A percentile compares a stretch with the other conserved stretches of the same genome.
These are phyloP conservation scores for Dallia pectoralis DNA, from an alignment of 2,797 vertebrate species.

Conservation along the genomic window DNA sequence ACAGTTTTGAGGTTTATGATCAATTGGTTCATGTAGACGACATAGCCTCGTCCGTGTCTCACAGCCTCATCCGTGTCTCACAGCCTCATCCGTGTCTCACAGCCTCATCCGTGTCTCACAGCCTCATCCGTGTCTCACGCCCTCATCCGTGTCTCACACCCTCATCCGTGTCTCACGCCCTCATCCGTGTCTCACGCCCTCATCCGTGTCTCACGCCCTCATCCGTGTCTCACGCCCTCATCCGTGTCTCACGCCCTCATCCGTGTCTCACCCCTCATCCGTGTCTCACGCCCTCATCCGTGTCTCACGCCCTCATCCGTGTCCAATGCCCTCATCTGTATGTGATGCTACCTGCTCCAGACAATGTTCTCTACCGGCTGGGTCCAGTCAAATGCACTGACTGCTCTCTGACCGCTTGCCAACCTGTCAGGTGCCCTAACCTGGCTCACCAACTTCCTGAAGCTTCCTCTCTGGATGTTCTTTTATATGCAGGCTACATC, in stretches of 20 bases:
- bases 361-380: not conserved
- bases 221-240: no score
- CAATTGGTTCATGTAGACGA: not conserved
- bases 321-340: slow-evolving; percentile 5
- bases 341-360: not conserved
- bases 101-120: slow-evolving; percentile 21
- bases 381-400: slow-evolving; percentile 2
- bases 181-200: slow-evolving; percentile 1
- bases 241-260: slow-evolving; percentile 6
- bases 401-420: slow-evolving; percentile 9
- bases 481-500: slow-evolving; percentile 5
- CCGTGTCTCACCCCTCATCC: slow-evolving; percentile 6
- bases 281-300: slow-evolving; percentile 9
- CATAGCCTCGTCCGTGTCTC: no score
- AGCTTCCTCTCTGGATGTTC: slow-evolving; percentile 8
- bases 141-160: slow-evolving; percentile 4
- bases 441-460: slow-evolving; percentile 32
- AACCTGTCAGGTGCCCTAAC: slow-evolving; percentile 20
- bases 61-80: slow-evolving; percentile 6
- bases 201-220: slow-evolving; percentile 24
- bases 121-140: no score
- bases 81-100: slow-evolving; percentile 1
- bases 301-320: slow-evolving; percentile 17
- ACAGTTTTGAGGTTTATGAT: not conserved
- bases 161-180: slow-evolving; percentile 8